Base-by-base conservation (phyloP, 2,888 invertebrate species). In the Thelaira solivaga region DNA sequence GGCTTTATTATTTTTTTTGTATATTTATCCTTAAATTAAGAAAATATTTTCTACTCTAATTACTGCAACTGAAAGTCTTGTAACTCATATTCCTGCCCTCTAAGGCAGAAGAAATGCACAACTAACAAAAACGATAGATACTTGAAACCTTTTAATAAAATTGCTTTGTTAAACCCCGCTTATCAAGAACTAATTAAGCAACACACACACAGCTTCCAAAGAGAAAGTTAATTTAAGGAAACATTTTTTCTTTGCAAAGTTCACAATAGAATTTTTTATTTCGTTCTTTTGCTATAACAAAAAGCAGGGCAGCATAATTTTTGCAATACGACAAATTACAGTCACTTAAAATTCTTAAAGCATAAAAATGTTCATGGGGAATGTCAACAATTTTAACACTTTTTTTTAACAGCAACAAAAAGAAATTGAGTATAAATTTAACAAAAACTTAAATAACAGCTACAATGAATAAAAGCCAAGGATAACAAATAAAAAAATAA, bases 341-440 rank as follows among this genome's bases (percentile, higher is more conserved):
- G 47, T 41, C 72, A 77, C 72, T 77, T 77, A 62, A 77, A 77
- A 72, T 72, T 77, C 76, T 72, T 62, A 77, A 61, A 61, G 76
- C 67, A 72, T 47, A 62, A 53, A 67, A 18, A 53, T 67, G n/a
- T 73, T 69, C 51, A 69, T 1, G 31, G 13, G 62, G 49, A 77
- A 68, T 77, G 49, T 62, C 64, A 69, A 64, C 22, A 51, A 73
- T 64, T 64, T 73, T 64, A 78, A 45, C 69, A 78, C 59, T 73
- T 68, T 55, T 26, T 4, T 20, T 0, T 6, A 26, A 26, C 24
- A 57, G 16, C 1, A 39, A 53, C 24, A 11, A 51, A 29, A 22
- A 13, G 18, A 29, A 61, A 53, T 16, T 1, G 43, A 26, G 11
- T 24, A 62, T 39, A 41, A 39, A 36, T 43, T 2, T 59, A 22